Conservation (phyloP, 1,140 invertebrate genomes). For the Sycophila sp. region DNA sequence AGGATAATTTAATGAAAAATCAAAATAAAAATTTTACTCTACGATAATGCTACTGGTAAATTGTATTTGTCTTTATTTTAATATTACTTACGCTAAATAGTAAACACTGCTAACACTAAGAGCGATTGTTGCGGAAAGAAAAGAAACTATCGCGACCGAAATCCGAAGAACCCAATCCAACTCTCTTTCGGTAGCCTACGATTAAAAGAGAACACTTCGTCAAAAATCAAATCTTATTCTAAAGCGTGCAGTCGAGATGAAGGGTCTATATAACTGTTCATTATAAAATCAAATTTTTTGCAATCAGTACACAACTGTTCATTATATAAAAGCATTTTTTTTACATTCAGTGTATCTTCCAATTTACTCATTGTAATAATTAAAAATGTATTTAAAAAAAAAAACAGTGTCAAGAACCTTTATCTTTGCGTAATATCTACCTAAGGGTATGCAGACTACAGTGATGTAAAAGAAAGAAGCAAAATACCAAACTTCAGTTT, state of each 20-base stretch:
- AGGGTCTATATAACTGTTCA: no score
- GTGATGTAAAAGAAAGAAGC: no score
- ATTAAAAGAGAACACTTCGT: conserved; percentile 36
- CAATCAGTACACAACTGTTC: no score
- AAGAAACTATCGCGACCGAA: conserved; percentile 75
- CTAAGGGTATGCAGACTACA: no score
- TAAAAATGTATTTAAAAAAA: no score
- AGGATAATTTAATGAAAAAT: background rate
- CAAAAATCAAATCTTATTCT: conserved; percentile 9
- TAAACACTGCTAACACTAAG: conserved; percentile 81
- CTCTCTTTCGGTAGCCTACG: conserved; percentile 77
- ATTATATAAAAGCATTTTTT: no score
- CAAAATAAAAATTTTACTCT: background rate
- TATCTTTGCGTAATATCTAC: no score
- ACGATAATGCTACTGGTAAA: background rate
- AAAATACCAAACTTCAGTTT: no score
- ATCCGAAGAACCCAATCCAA: conserved; percentile 80
- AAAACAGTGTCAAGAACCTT: no score
- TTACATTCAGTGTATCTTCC: no score
- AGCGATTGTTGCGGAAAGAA: conserved; percentile 77
- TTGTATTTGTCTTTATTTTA: background rate
- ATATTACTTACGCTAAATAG: conserved; percentile 75
- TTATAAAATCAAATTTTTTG: conserved; percentile 16
- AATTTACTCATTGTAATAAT: no score
- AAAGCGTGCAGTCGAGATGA: background rate